These are phyloP conservation scores for Choristoneura rosaceana DNA, from an alignment of 2,888 invertebrate genomes.

Conservation along the genomic window DNA sequence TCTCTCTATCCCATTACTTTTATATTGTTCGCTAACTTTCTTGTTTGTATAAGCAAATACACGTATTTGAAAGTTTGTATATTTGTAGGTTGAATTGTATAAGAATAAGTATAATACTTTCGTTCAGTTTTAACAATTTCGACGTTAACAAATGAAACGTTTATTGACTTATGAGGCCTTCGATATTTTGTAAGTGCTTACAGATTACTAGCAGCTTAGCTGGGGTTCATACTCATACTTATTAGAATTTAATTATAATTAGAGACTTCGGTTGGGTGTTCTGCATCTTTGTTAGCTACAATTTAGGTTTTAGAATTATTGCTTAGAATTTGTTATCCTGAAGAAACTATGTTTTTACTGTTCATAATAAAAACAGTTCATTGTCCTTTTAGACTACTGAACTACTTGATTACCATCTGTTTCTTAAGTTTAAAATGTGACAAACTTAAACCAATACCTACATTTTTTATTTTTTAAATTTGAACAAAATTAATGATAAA, in stretches of 20 bases:
- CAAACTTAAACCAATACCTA: too few relatives aligned
- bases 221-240: not conserved
- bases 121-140: slow-evolving; percentile 48
- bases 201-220: not conserved
- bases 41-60: slow-evolving; percentile 86
- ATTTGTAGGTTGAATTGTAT: slow-evolving; percentile 82
- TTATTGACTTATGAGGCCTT: not conserved
- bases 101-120: slow-evolving; percentile 67
- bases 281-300: not conserved
- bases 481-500: too few relatives aligned
- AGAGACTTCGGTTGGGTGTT: not conserved
- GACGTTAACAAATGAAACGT: not conserved
- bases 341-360: too few relatives aligned
- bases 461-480: too few relatives aligned
- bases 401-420: too few relatives aligned
- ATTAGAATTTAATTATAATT: slow-evolving; percentile 3
- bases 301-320: too few relatives aligned
- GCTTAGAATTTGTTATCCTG: too few relatives aligned
- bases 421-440: too few relatives aligned
- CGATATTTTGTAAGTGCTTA: not conserved
- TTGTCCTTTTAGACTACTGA: too few relatives aligned
- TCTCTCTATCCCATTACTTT: slow-evolving; percentile 84
- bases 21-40: slow-evolving; percentile 86
- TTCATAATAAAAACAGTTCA: too few relatives aligned
- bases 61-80: slow-evolving; percentile 85